Percentiles rank a stretch among this genome's conserved stretches.
phyloP scores from a whole-genome alignment of 2,797 vertebrate species.

The Octomys mimax region DNA sequence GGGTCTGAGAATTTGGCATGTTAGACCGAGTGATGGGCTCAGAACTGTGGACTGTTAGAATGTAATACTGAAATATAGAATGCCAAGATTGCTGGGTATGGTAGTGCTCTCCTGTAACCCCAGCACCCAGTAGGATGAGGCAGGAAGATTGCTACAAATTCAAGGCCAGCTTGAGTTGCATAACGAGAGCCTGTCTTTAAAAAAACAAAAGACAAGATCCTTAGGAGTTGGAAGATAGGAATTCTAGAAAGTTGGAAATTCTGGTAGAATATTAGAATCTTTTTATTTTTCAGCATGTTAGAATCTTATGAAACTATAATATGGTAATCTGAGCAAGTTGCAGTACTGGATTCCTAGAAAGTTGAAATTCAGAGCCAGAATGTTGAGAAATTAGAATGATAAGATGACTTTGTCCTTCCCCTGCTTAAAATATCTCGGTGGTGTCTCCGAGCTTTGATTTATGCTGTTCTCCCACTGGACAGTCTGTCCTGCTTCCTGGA shows the following conservation, averaged over 20 bases:
- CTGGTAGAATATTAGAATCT: background rate
- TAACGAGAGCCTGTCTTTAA: background rate
- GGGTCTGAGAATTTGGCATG: background rate
- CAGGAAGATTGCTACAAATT: background rate
- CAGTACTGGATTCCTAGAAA: background rate
- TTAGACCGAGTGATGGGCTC: conserved; percentile 6
- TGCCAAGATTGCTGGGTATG: background rate
- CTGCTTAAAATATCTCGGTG: background rate
- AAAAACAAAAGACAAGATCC: background rate
- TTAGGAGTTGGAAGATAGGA: background rate
- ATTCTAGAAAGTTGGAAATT: conserved; percentile 13
- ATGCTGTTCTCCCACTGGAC: too few relatives aligned
- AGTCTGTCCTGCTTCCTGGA: background rate
- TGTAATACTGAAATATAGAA: background rate
- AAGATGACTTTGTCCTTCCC: background rate
- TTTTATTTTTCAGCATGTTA: background rate
- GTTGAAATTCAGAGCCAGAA: conserved; percentile 19
- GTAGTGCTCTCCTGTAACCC: background rate
- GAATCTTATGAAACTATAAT: background rate
- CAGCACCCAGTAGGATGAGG: background rate
- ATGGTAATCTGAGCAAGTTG: background rate
- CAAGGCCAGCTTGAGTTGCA: background rate
- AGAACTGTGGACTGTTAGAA: conserved; percentile 16
- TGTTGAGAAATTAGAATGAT: background rate
- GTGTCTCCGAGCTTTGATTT: background rate